Evolutionary conservation across 2,888 invertebrate genomes (phyloP).

Genomic region (Brachylomia viminalis): DNA sequence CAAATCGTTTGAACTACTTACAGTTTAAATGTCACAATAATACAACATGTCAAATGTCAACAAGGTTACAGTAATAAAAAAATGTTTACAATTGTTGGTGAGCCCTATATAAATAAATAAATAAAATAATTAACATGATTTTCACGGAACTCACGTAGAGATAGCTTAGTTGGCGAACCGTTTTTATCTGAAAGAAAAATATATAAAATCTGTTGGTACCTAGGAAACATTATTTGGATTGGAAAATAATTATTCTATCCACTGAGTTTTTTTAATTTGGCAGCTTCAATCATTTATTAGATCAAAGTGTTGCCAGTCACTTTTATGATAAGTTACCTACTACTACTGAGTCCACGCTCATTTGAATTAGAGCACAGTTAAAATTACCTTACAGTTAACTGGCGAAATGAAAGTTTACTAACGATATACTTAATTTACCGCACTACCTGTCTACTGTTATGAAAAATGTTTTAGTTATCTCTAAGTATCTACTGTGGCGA

Average conservation of each 20-base stretch:
- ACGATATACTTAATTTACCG: conserved; percentile 8
- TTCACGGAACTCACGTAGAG: not conserved
- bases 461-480: no score
- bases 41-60: no score
- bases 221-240: no score
- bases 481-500: not conserved
- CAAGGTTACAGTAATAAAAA: no score
- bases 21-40: no score
- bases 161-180: not conserved
- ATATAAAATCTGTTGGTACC: not conserved
- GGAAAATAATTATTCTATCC: not conserved
- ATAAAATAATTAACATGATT: no score
- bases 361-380: conserved; percentile 18
- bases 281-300: not conserved
- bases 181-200: not conserved
- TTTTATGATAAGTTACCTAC: conserved; percentile 1
- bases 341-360: conserved; percentile 15
- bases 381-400: conserved; percentile 38
- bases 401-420: conserved; percentile 1
- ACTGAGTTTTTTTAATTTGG: not conserved
- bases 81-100: no score
- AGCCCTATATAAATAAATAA: not conserved
- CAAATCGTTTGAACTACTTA: no score
- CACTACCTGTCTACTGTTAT: not conserved
- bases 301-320: not conserved